Evolutionary conservation across 2,797 vertebrate species (phyloP).

Genomic region (Hypotaenidia okinawae): DNA sequence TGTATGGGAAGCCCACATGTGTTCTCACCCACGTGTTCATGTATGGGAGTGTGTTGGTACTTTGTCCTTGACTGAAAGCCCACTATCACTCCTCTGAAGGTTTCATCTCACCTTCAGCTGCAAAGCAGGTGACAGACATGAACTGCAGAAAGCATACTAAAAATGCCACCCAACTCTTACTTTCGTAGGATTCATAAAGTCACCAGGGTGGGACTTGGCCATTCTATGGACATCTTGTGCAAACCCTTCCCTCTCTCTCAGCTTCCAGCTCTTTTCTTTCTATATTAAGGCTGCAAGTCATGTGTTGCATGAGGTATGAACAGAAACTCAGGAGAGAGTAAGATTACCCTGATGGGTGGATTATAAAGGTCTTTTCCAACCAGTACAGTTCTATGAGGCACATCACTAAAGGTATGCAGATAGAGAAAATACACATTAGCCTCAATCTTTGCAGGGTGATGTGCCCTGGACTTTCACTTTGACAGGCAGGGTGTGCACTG

Average conservation of each 20-base stretch:
- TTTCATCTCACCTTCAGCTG: background rate
- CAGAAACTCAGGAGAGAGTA: background rate
- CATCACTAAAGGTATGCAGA: background rate
- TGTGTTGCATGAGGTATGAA: background rate
- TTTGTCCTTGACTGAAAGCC: background rate
- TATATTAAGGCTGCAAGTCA: background rate
- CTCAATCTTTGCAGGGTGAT: background rate
- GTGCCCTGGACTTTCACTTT: background rate
- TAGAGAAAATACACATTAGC: background rate
- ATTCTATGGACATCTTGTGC: background rate
- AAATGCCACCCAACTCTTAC: background rate
- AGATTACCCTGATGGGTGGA: background rate
- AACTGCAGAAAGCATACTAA: background rate
- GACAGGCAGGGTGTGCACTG: background rate
- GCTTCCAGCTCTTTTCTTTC: background rate
- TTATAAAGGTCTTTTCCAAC: too few species aligned
- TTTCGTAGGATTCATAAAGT: background rate
- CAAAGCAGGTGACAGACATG: background rate
- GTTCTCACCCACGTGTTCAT: background rate
- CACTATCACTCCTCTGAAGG: background rate
- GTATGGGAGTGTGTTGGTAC: background rate
- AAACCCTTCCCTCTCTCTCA: background rate
- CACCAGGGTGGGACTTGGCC: background rate
- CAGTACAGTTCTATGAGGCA: too few species aligned
- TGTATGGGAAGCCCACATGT: too few species aligned